These are phyloP conservation scores for Erpornis zantholeuca DNA, from an alignment of 2,113 vertebrate species.

Conservation along the genomic window DNA sequence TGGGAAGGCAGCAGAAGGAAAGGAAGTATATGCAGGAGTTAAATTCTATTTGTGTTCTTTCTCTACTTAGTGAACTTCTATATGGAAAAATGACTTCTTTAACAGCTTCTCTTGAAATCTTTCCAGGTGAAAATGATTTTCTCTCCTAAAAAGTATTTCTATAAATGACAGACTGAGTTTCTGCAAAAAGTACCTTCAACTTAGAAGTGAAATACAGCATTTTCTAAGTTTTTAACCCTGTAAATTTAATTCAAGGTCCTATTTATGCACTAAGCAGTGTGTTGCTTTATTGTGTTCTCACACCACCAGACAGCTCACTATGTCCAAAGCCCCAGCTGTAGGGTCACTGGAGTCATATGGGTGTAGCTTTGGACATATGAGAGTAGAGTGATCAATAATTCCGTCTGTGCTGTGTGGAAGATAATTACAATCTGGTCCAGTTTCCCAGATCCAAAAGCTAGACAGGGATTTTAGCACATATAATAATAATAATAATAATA, in stretches of 20 bases:
- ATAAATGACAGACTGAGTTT: neutral
- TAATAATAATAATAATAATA: neutral
- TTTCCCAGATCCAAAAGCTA: neutral
- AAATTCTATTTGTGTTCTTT: neutral
- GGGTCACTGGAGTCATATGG: neutral
- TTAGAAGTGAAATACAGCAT: neutral
- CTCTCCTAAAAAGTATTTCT: neutral
- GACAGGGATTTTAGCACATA: neutral
- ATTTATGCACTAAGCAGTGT: neutral
- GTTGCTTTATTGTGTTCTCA: neutral
- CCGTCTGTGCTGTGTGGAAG: neutral
- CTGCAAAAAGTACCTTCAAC: neutral
- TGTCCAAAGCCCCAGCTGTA: neutral
- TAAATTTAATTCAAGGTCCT: neutral
- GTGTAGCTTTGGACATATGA: fast-evolving
- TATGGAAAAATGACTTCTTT: neutral
- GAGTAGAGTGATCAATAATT: neutral
- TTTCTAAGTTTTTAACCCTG: neutral
- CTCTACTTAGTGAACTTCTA: neutral
- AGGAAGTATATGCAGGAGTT: neutral
- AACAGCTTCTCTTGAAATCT: neutral
- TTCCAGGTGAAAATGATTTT: neutral
- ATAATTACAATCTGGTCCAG: neutral
- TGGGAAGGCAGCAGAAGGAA: neutral
- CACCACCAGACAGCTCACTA: neutral